phyloP scores from a whole-genome alignment of 1,140 invertebrate genomes.

The Orius laevigatus region DNA sequence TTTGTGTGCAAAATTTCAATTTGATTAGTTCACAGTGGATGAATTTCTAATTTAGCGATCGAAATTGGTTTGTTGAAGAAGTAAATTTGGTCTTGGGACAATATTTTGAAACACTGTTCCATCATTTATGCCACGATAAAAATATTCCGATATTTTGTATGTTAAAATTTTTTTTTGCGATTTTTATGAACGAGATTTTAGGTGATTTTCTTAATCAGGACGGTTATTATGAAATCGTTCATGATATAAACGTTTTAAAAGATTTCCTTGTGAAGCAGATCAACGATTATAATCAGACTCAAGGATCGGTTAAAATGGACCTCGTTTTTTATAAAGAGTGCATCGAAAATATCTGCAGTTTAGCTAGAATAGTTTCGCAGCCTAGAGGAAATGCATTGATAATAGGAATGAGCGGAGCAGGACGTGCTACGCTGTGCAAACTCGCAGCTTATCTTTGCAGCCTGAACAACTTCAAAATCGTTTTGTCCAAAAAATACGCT shows the following conservation, averaged over 20 bases:
- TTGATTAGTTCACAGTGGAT: too few relatives aligned
- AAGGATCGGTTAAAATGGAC: conserved; percentile 57
- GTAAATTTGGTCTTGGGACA: conserved; percentile 52
- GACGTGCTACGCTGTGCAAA: conserved; percentile 67
- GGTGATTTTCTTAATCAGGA: conserved; percentile 55
- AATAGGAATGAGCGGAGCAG: conserved; percentile 63
- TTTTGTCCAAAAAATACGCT: conserved; percentile 58
- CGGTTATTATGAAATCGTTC: conserved; percentile 59
- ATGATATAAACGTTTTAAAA: conserved; percentile 39
- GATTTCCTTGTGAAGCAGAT: conserved; percentile 47
- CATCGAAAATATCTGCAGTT: conserved; percentile 65
- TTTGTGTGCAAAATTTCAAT: too few relatives aligned
- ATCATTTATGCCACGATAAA: conserved; percentile 61
- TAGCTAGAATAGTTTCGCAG: conserved; percentile 65
- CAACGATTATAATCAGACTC: conserved; percentile 61
- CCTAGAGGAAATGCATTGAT: conserved; percentile 66
- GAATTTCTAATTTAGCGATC: conserved; percentile 39
- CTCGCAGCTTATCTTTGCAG: conserved; percentile 64
- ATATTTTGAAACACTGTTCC: conserved; percentile 59
- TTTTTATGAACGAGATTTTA: conserved; percentile 17
- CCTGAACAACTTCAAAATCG: conserved; percentile 57
- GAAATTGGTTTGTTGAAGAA: conserved; percentile 51
- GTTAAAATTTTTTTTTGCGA: conserved; percentile 3
- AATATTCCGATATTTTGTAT: conserved; percentile 57
- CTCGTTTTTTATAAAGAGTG: conserved; percentile 70